Evolutionary conservation across 2,113 vertebrate species (phyloP), one percentile per base, ranked within the genome.

Genomic region (Nyctibius bracteatus): DNA sequence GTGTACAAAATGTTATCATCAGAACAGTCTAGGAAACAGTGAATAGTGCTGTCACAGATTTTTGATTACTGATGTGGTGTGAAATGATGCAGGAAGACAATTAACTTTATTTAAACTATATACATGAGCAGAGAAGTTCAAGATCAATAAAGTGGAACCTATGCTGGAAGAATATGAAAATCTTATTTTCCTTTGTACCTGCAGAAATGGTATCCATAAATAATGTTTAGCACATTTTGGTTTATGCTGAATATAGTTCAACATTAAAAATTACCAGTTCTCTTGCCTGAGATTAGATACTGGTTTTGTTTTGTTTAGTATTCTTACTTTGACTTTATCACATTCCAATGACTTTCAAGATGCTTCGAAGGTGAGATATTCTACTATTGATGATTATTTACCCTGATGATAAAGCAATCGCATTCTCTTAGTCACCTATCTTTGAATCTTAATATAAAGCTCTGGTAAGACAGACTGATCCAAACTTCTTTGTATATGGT

Each of bases 21-120:
- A 54, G 37, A 90, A 77, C 12, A 24, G 86, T 68, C 82, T 77
- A 73, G 41, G 17, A 70, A 95, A 49, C 49, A 22, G 66, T 31
- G 35, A 82, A 68, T 51, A 81, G 70, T 88, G 57, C 21, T 43
- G 39, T 66, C 46, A 11, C 30, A 33, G 23, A 86, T 77, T 95
- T 88, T 92, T 72, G 62, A 90, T 94, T 92, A 91, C 79, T 96
- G 71, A 61, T 95, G 73, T 67, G 74, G 63, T 68, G 10, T 54
- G 54, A 54, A 43, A 90, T 79, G 54, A 47, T 86, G 79, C 77
- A 91, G 78, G 35, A 73, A 83, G 73, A 49, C 63, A 68, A 93
- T 70, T 67, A 72, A 70, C 18, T 85, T 95, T 86, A 77, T 86
- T 95, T n/a, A n/a, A 95, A 92, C 80, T 92, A 19, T 44, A 28